These are phyloP conservation scores for Dermolepida albohirtum DNA, from an alignment of 2,888 invertebrate genomes.

Conservation along the genomic window DNA sequence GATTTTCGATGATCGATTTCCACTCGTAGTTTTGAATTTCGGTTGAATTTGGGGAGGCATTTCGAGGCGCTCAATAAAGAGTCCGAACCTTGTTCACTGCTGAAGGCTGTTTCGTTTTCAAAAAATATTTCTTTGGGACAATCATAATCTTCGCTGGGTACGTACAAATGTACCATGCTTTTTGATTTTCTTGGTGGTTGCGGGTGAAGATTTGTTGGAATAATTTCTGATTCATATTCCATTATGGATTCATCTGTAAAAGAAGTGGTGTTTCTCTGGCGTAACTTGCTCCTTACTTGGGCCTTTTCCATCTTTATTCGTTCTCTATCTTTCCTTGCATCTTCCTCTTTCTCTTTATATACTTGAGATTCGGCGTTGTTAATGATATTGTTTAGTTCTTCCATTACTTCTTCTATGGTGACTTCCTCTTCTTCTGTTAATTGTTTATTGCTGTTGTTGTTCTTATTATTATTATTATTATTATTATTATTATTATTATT, in stretches of 20 bases:
- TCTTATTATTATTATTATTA: conserved; percentile 45
- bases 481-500: conserved; percentile 38
- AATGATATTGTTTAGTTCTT: conserved; percentile 85
- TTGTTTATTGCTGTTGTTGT: conserved; percentile 53
- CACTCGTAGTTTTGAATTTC: conserved; percentile 23
- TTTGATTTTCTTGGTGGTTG: conserved; percentile 83
- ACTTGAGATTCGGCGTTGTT: conserved; percentile 84
- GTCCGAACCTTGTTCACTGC: conserved; percentile 78
- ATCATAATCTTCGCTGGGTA: conserved; percentile 70
- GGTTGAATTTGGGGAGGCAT: conserved; percentile 53
- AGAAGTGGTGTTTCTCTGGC: conserved; percentile 53
- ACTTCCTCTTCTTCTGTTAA: conserved; percentile 78
- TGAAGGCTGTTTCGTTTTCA: conserved; percentile 71
- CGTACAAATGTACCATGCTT: conserved; percentile 77
- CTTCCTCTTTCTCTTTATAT: conserved; percentile 60
- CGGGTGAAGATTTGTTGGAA: conserved; percentile 82
- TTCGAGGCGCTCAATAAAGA: conserved; percentile 76
- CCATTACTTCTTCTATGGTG: conserved; percentile 89
- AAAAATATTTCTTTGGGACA: conserved; percentile 69
- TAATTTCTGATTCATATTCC: conserved; percentile 74
- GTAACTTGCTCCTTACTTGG: conserved; percentile 57
- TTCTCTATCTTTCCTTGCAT: conserved; percentile 52
- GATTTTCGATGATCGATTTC: conserved; percentile 26
- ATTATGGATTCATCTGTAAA: conserved; percentile 59
- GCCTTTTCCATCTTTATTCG: conserved; percentile 57